phyloP scores from a whole-genome alignment of 1,140 invertebrate genomes.

The Whitmania pigra region DNA sequence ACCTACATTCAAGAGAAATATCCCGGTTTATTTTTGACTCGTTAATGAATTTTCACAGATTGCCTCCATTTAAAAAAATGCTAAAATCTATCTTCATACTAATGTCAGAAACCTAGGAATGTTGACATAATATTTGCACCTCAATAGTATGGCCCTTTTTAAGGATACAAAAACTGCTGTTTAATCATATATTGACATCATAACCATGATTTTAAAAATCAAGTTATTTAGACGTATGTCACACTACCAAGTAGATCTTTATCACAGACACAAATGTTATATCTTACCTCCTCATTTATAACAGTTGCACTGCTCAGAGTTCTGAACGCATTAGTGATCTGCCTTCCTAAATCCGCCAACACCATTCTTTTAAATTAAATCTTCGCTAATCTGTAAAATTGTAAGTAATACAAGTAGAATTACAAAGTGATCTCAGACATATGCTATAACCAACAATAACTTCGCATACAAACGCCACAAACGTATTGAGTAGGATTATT shows the following conservation, averaged over 20 bases:
- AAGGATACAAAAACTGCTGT: slow-evolving; percentile 2
- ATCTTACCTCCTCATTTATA: slow-evolving; percentile 87
- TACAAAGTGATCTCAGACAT: too few species aligned
- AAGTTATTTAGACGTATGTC: slow-evolving; percentile 13
- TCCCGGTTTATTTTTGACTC: slow-evolving; percentile 24
- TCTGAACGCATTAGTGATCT: slow-evolving; percentile 93
- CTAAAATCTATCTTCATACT: neutral
- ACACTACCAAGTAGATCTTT: slow-evolving; percentile 26
- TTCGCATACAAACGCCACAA: too few species aligned
- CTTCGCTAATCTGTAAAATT: too few species aligned
- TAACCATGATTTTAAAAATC: neutral
- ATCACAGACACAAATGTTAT: slow-evolving; percentile 20
- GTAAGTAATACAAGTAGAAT: too few species aligned
- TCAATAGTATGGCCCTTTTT: slow-evolving; percentile 3
- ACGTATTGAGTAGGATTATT: too few species aligned
- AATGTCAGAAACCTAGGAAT: neutral
- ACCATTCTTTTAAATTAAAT: slow-evolving; percentile 60
- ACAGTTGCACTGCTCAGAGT: slow-evolving; percentile 95
- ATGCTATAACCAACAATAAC: too few species aligned
- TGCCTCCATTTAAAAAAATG: neutral
- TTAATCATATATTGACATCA: slow-evolving; percentile 12
- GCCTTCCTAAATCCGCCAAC: slow-evolving; percentile 96
- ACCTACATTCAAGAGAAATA: slow-evolving; percentile 60
- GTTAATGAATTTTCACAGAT: slow-evolving; percentile 17
- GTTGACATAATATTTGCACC: neutral